Evolutionary conservation across 1,140 invertebrate genomes (phyloP), one percentile per base, ranked within the genome.

Genomic region (Anoplophora glabripennis): DNA sequence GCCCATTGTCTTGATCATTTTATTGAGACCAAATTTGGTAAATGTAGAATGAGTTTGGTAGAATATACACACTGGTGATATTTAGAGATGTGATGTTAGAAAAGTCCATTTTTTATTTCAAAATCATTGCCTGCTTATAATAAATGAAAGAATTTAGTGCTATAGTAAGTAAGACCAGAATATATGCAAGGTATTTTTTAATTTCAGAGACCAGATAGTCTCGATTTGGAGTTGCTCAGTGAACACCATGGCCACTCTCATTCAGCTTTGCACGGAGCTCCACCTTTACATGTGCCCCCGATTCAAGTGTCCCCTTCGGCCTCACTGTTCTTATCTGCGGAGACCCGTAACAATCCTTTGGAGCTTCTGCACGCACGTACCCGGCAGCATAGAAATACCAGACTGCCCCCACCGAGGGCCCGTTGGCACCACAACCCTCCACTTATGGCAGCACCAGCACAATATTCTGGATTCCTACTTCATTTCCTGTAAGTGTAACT

Each of bases 401-500:
- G 68, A 40, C 46, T 72, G 35, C 67, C 66, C 68, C 80, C 82
- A 45, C 77, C 79, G 21, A 75, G 79, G 17, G 79, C 77, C 53
- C 77, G 80, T 69, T 84, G 81, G 83, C 80, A 83, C 57, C 80
- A 79, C 61, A 76, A 70, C 47, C 71, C 77, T 11, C 76, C 79
- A 7, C 67, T 82, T 67, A 76, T 83, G 33, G 57, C 81, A 57
- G 76, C 82, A 51, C 77, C 83, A 54, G 77, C 83, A 45, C n/a
- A n/a, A n/a, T n/a, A n/a, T n/a, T n/a, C n/a, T n/a, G 87, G 88
- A 65, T 87, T 90, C 69, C 78, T 91, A 38, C 78, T 92, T 14
- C 89, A 91, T 74, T 90, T 92, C 81, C 77, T 92, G 88, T 91
- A 80, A 83, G 88, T 77, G 53, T 34, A 44, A n/a, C n/a, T n/a